Conservation (phyloP, 2,888 invertebrate genomes). For the Stratiomys singularior region DNA sequence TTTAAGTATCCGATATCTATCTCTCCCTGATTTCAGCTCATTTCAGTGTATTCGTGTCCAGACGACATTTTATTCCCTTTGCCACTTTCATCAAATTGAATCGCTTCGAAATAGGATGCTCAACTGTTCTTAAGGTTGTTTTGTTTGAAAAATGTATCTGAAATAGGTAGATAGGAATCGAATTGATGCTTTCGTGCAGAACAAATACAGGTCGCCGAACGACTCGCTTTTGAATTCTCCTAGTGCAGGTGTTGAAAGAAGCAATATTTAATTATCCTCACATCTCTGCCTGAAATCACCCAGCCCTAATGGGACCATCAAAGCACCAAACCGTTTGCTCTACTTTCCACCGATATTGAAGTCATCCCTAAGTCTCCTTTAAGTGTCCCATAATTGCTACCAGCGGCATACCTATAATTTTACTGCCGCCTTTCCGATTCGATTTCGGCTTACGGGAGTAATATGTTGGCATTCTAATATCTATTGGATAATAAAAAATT, state of each 20-base stretch:
- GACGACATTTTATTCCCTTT: constrained; percentile 23
- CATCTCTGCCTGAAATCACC: no score
- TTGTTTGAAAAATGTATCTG: neutral
- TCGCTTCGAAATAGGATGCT: neutral
- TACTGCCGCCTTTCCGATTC: neutral
- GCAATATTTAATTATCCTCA: neutral
- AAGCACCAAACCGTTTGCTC: no score
- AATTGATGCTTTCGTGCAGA: no score
- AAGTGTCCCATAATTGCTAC: neutral
- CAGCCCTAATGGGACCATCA: no score
- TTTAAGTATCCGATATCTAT: constrained; percentile 52
- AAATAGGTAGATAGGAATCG: constrained; percentile 1
- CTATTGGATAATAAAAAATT: constrained; percentile 12
- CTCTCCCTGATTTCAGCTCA: constrained; percentile 49
- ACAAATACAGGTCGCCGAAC: no score
- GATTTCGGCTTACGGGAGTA: neutral
- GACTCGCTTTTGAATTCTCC: neutral
- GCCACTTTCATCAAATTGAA: constrained; percentile 32
- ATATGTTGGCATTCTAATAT: neutral
- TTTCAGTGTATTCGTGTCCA: constrained; percentile 28
- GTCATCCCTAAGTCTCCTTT: neutral
- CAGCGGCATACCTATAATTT: neutral
- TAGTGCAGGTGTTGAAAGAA: neutral
- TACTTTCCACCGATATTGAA: neutral
- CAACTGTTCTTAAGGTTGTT: no score